Evolutionary conservation across 2,797 vertebrate genomes (phyloP).

Genomic region (Danionella dracula): DNA sequence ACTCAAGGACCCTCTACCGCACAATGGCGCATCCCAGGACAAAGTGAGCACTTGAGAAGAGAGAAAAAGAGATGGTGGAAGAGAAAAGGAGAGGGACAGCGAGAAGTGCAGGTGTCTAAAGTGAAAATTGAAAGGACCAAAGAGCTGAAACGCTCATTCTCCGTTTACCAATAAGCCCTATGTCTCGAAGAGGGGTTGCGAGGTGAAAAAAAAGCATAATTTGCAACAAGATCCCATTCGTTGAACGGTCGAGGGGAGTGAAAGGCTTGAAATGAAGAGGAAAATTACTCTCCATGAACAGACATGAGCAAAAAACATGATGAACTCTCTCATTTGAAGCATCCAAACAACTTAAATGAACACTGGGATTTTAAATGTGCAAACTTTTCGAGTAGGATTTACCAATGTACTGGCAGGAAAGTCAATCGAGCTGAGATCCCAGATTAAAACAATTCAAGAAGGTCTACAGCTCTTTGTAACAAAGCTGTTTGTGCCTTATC

Average conservation of each 20-base stretch:
- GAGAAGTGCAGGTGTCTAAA: constrained; percentile 55
- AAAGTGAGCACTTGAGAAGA: constrained; percentile 80
- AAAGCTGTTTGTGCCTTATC: too few relatives aligned
- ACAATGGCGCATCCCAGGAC: constrained; percentile 76
- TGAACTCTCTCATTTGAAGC: background rate
- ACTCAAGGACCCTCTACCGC: constrained; percentile 71
- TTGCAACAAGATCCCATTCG: constrained; percentile 28
- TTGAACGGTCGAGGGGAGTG: constrained; percentile 15
- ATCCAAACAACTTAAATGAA: background rate
- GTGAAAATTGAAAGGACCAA: constrained; percentile 39
- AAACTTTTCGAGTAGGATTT: too few relatives aligned
- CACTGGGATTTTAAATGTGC: background rate
- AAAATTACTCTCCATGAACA: constrained; percentile 19
- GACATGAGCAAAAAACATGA: constrained; percentile 6
- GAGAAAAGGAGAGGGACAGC: constrained; percentile 22
- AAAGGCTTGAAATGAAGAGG: constrained; percentile 25
- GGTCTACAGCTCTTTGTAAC: too few relatives aligned
- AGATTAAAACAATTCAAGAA: too few relatives aligned
- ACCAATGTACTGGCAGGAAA: too few relatives aligned
- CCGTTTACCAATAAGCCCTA: constrained; percentile 22
- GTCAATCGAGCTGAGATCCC: too few relatives aligned
- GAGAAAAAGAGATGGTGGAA: constrained; percentile 39
- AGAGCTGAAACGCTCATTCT: constrained; percentile 36
- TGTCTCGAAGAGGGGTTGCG: constrained; percentile 5
- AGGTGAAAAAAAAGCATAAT: constrained; percentile 28